Evolutionary conservation across 2,797 vertebrate species (phyloP).

Genomic region (Okamejei kenojei): DNA sequence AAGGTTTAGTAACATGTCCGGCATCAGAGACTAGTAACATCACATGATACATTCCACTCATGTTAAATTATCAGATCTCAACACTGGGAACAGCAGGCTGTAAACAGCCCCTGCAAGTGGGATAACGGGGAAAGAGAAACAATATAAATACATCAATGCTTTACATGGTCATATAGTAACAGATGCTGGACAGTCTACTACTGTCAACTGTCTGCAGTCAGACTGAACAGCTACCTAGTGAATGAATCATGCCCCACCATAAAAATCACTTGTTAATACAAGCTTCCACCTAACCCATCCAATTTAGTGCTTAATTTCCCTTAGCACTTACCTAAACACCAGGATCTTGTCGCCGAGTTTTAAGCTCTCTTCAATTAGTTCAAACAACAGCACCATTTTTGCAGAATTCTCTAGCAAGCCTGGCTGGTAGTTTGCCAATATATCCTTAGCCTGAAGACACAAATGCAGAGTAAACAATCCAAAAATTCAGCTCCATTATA

Average conservation of each 20-base stretch:
- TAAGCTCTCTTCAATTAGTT: conserved; percentile 89
- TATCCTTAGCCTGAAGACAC: conserved; percentile 79
- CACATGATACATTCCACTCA: not conserved
- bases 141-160: not conserved
- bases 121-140: not conserved
- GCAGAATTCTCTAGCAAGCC: conserved; percentile 91
- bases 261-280: conserved; percentile 14
- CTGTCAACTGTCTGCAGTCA: not conserved
- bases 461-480: not conserved
- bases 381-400: conserved; percentile 95
- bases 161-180: not conserved
- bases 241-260: not conserved
- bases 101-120: no score
- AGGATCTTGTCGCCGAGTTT: conserved; percentile 85
- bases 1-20: not conserved
- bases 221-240: not conserved
- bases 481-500: not conserved
- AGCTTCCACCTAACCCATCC: conserved; percentile 35
- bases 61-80: conserved; percentile 3
- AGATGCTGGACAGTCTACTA: not conserved
- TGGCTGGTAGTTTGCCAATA: conserved; percentile 78
- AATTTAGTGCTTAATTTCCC: not conserved
- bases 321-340: conserved; percentile 80
- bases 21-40: not conserved
- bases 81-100: no score